Evolutionary conservation across 2,888 invertebrate species (phyloP).

Genomic region (Drosophila atroscutellata): DNA sequence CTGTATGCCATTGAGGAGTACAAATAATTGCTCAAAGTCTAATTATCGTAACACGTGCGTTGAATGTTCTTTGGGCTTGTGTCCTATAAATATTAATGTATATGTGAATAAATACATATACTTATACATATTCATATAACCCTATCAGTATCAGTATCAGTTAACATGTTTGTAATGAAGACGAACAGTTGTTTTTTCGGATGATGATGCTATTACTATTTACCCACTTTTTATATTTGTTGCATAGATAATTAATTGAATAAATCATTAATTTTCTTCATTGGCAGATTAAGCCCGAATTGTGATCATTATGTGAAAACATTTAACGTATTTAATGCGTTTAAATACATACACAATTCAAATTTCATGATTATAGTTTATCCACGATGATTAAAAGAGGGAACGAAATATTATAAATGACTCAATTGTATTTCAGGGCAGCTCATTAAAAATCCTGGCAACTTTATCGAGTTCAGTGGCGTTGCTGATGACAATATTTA

Average conservation of each 20-base stretch:
- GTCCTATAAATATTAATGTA: background rate
- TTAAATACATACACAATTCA: background rate
- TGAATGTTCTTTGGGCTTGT: background rate
- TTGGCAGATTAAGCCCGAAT: background rate
- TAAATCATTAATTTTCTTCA: background rate
- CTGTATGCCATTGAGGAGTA: slow-evolving; percentile 33
- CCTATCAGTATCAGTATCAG: background rate
- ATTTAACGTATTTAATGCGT: no score
- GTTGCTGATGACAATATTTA: slow-evolving; percentile 50
- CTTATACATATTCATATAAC: background rate
- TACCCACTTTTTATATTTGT: background rate
- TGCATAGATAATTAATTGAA: background rate
- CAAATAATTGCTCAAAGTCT: slow-evolving; percentile 17
- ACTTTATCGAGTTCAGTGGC: slow-evolving; percentile 8
- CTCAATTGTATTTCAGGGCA: slow-evolving; percentile 10
- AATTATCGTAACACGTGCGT: slow-evolving; percentile 30
- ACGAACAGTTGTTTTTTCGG: background rate
- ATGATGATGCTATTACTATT: background rate
- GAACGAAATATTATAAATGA: slow-evolving; percentile 1
- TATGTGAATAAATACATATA: background rate
- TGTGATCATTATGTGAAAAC: background rate
- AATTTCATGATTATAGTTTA: background rate
- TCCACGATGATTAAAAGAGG: background rate
- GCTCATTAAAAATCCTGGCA: slow-evolving; percentile 1
- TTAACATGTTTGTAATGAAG: background rate